Conservation (phyloP, 2,113 vertebrate species). For the Apaloderma vittatum region DNA sequence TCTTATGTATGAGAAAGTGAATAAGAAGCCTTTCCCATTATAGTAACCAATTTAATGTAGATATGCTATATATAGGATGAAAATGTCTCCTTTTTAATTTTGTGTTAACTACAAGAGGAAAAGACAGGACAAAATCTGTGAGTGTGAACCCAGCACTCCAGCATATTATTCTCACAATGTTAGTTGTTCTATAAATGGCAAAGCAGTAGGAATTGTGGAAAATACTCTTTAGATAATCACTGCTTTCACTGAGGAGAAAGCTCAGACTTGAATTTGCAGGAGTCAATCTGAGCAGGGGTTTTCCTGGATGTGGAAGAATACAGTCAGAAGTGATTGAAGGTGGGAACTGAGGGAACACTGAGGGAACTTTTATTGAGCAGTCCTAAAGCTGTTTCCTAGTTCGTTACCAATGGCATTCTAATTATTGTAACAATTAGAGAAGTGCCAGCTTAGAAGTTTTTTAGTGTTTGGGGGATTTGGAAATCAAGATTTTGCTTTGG, state of each 20-base stretch:
- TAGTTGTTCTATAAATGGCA: background rate
- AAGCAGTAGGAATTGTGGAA: background rate
- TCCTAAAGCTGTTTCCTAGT: background rate
- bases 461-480: background rate
- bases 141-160: background rate
- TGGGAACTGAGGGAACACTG: background rate
- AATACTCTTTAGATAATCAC: background rate
- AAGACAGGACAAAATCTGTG: background rate
- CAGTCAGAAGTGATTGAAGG: background rate
- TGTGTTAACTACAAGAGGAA: background rate
- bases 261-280: background rate
- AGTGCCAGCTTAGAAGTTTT: background rate
- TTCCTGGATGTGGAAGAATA: background rate
- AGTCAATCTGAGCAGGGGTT: background rate
- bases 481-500: background rate
- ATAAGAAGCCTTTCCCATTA: background rate
- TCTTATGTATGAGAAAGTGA: background rate
- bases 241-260: background rate
- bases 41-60: background rate
- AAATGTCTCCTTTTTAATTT: background rate
- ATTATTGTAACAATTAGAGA: background rate
- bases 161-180: background rate
- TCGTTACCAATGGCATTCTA: background rate
- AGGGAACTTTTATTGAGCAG: background rate
- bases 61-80: background rate